Conservation (phyloP, 2,797 vertebrate genomes). For the Megalops cyprinoides region DNA sequence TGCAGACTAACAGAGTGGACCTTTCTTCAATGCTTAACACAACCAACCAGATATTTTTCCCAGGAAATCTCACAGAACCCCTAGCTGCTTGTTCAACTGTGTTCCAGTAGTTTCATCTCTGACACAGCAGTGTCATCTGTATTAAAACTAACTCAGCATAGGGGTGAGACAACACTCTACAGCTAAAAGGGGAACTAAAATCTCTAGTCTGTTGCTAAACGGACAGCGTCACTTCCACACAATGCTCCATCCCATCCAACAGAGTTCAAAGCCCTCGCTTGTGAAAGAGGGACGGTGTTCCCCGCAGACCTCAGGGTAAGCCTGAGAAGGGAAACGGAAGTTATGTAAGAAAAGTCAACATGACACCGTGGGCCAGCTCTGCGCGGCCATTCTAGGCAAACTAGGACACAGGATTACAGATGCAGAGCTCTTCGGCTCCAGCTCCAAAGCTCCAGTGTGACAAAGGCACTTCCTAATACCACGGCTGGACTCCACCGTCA, state of each 20-base stretch:
- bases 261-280: no score
- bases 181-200: no score
- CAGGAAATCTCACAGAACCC: not conserved
- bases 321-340: slow-evolving; percentile 60
- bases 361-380: slow-evolving; percentile 29
- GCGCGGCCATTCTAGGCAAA: no score
- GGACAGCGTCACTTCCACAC: no score
- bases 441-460: not conserved
- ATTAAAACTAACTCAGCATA: no score
- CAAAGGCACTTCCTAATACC: not conserved
- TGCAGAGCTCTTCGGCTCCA: not conserved
- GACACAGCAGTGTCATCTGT: not conserved
- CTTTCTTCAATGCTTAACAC: not conserved
- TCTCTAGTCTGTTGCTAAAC: no score
- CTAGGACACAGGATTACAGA: no score
- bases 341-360: slow-evolving; percentile 69
- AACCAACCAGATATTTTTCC: not conserved
- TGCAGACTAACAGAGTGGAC: no score
- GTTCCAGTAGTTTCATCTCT: not conserved
- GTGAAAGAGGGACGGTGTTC: no score
- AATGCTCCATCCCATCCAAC: no score
- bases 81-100: not conserved
- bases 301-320: no score
- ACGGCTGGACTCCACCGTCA: not conserved
- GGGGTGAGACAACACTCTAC: no score